Evolutionary conservation across 1,140 invertebrate genomes (phyloP).

Genomic region (Heliothis subflexa): DNA sequence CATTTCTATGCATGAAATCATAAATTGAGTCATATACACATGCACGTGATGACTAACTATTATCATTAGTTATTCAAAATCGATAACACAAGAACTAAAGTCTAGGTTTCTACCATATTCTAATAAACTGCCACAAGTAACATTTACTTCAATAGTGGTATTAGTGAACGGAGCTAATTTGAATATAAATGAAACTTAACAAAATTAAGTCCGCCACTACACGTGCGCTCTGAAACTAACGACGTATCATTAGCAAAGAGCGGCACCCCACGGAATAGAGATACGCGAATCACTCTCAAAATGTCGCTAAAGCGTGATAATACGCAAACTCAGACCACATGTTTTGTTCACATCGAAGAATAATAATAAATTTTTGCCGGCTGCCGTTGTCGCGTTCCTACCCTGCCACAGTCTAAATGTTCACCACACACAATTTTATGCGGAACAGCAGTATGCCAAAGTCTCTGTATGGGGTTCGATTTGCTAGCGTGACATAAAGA

Average conservation of each 20-base stretch:
- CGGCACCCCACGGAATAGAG: slow-evolving; percentile 59
- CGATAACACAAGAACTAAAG: neutral
- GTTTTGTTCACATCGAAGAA: slow-evolving; percentile 78
- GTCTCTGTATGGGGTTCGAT: slow-evolving; percentile 52
- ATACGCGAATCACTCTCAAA: slow-evolving; percentile 82
- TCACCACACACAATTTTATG: slow-evolving; percentile 41
- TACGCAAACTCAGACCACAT: slow-evolving; percentile 70
- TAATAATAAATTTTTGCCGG: slow-evolving; percentile 71
- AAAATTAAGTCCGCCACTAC: slow-evolving; percentile 59
- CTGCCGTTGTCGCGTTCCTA: slow-evolving; percentile 14
- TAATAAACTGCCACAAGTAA: neutral
- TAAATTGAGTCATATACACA: too few species aligned
- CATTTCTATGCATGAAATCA: too few species aligned
- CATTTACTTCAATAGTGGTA: neutral
- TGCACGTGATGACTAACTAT: too few species aligned
- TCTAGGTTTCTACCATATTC: neutral
- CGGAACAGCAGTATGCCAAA: slow-evolving; percentile 49
- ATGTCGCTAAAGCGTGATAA: slow-evolving; percentile 81
- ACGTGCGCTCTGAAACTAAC: slow-evolving; percentile 60
- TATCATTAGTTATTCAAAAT: too few species aligned
- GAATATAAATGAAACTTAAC: slow-evolving; percentile 46
- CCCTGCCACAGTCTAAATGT: slow-evolving; percentile 54
- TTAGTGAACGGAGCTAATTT: slow-evolving; percentile 24
- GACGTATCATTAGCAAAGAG: slow-evolving; percentile 64
- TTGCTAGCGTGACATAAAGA: slow-evolving; percentile 56